Base-by-base conservation (phyloP, 2,888 invertebrate genomes). In the Acleris literana region DNA sequence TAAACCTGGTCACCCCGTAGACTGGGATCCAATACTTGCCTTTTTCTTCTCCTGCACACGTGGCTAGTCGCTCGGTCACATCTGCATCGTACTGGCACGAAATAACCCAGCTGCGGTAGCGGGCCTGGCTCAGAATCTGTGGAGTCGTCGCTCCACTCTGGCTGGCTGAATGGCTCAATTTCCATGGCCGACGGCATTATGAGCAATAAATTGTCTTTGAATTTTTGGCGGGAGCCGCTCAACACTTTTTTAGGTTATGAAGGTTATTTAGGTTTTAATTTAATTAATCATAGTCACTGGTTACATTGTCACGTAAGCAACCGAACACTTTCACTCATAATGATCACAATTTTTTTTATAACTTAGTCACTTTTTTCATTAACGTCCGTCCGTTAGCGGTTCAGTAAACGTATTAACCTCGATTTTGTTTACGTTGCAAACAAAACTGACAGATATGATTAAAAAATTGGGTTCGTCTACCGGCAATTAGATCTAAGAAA, bases 81-180 rank as follows among this genome's bases (percentile, higher is more conserved):
- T 44, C 85, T 82, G 77, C 91, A 94, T 66, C 91, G 85, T 70
- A 93, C 91, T 7, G 94, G 94, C 71, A 94, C 93, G 77, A 94
- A 94, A 77, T 94, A 94, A 1, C 94, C 94, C 72, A 94, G 82
- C 76, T 94, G 94, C 9, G 94, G 93, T 59, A 92, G 64, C 2
- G 91, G 90, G 1, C 85, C 81, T 5, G 90, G 88, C 57, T 86
- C 88, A 48, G 90, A 90, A 52, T 90, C 92, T 61, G 89, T 90
- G 56, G 91, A 92, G 70, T 92, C 90, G 70, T 92, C 90, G 69
- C 91, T 92, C 90, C 92, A 91, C 74, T 92, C 92, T 6, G 92
- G 86, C 78, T 88, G 90, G 81, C 90, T 92, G 81, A 90, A 91
- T 46, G 83, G 87, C 25, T 84, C 84, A 48, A 84, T 75, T 68